phyloP scores from a whole-genome alignment of 2,888 invertebrate genomes.

The Xanthorhoe spadicearia region DNA sequence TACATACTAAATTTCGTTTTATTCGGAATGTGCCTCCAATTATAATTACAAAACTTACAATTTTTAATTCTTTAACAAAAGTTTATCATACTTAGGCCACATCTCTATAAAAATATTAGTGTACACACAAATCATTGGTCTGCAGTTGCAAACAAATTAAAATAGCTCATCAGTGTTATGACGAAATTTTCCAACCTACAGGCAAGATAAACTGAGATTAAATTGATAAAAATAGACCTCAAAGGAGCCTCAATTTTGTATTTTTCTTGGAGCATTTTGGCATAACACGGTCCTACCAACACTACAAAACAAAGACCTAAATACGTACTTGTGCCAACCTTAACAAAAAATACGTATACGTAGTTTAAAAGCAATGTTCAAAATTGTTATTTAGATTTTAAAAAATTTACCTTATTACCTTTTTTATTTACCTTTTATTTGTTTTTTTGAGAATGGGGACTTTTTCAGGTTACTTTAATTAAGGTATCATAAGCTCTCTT shows the following conservation, averaged over 20 bases:
- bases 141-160: slow-evolving; percentile 13
- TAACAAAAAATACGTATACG: background rate
- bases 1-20: slow-evolving; percentile 42
- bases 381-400: too few species aligned
- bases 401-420: too few species aligned
- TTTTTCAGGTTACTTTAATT: too few species aligned
- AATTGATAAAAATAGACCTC: too few species aligned
- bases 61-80: slow-evolving; percentile 48
- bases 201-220: too few species aligned
- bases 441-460: too few species aligned
- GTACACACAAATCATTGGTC: slow-evolving; percentile 28
- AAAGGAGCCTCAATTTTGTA: too few species aligned
- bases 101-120: slow-evolving; percentile 21
- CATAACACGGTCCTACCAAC: slow-evolving; percentile 11
- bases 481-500: too few species aligned
- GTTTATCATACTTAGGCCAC: slow-evolving; percentile 23
- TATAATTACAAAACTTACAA: slow-evolving; percentile 47
- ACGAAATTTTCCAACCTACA: background rate
- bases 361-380: too few species aligned
- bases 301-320: slow-evolving; percentile 6
- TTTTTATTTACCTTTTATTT: too few species aligned
- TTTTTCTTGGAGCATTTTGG: background rate
- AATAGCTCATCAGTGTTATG: background rate
- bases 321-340: slow-evolving; percentile 4
- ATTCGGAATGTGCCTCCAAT: slow-evolving; percentile 59